Percentiles rank a stretch among this genome's conserved stretches.
Conservation (phyloP, 2,113 vertebrate species). For the Anseranas semipalmata region DNA sequence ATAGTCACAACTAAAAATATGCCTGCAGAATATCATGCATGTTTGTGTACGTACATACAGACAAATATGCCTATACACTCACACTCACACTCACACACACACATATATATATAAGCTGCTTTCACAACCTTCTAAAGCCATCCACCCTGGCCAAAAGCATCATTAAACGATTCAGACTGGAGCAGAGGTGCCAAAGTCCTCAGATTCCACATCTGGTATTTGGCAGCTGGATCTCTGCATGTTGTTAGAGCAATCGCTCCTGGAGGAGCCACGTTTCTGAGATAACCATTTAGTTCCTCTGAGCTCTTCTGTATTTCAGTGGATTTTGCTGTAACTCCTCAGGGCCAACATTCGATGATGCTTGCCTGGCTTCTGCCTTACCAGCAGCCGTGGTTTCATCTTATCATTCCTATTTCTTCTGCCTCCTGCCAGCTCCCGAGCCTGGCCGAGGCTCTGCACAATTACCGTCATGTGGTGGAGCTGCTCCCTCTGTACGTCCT, state of each 20-base stretch:
- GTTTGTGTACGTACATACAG: neutral
- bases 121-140: neutral
- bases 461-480: neutral
- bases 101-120: neutral
- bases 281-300: neutral
- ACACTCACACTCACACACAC: too few relatives aligned
- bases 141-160: neutral
- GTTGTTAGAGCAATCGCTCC: neutral
- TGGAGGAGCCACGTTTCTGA: accelerated
- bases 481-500: neutral
- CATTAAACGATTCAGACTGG: neutral
- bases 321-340: neutral
- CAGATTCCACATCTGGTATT: neutral
- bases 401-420: neutral
- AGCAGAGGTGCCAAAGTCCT: conserved; percentile 11
- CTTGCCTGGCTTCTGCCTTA: neutral
- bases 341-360: neutral
- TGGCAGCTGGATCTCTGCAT: neutral
- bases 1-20: neutral
- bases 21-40: neutral
- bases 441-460: neutral
- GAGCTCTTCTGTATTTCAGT: neutral
- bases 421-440: conserved; percentile 1
- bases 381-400: neutral
- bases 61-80: neutral